Percentiles rank a stretch among this genome's conserved stretches.
phyloP scores from a whole-genome alignment of 2,797 vertebrate genomes.

The Psittacula derbiana region DNA sequence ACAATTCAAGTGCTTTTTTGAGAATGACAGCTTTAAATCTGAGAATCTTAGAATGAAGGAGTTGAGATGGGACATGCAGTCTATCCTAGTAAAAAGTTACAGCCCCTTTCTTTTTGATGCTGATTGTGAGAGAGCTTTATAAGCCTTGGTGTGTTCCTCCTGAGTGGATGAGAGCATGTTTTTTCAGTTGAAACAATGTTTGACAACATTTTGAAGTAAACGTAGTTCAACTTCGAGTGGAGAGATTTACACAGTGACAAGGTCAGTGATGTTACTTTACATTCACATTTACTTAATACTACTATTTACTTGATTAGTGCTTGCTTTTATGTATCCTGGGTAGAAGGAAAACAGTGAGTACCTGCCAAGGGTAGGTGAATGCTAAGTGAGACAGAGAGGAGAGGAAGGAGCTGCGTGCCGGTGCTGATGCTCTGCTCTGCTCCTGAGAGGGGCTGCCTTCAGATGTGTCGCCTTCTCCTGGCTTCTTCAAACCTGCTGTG shows the following conservation, averaged over 20 bases:
- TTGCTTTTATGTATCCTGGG: background rate
- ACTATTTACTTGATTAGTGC: background rate
- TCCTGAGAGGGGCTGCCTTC: background rate
- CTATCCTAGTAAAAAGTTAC: background rate
- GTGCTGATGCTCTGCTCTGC: background rate
- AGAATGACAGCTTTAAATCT: background rate
- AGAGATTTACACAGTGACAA: background rate
- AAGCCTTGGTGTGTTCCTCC: background rate
- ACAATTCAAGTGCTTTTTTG: background rate
- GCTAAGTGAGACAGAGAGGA: background rate
- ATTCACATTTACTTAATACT: background rate
- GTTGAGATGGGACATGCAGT: background rate
- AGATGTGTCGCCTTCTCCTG: background rate
- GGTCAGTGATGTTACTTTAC: background rate
- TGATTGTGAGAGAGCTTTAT: background rate
- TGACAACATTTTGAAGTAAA: background rate
- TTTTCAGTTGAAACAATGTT: background rate
- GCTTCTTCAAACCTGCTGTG: background rate
- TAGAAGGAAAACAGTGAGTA: background rate
- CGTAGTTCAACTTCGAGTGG: background rate
- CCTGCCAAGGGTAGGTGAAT: background rate
- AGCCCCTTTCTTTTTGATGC: background rate
- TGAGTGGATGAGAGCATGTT: background rate
- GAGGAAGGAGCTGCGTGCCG: accelerated
- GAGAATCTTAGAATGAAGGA: background rate